A percentile compares a stretch with the other conserved stretches of the same genome.
Conservation (phyloP, 2,888 invertebrate species). For the Zygogramma bicolorata region DNA sequence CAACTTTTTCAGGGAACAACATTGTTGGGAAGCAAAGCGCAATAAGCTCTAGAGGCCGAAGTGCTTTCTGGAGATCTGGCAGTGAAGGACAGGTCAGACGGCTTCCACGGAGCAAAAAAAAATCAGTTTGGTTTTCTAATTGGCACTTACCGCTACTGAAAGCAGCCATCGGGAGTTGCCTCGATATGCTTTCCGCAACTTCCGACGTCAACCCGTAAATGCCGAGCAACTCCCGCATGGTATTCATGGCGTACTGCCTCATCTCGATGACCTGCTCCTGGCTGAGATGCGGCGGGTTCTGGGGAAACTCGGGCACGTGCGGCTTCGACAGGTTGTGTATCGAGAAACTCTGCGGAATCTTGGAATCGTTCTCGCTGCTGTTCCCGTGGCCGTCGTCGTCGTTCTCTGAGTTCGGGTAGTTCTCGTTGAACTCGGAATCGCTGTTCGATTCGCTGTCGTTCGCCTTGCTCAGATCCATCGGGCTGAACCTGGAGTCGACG, state of each 20-base stretch:
- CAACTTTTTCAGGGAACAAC: no score
- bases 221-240: constrained; percentile 82
- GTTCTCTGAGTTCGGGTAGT: constrained; percentile 63
- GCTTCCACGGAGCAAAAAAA: no score
- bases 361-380: constrained; percentile 56
- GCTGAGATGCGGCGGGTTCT: constrained; percentile 61
- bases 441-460: constrained; percentile 61
- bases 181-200: constrained; percentile 77
- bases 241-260: constrained; percentile 83
- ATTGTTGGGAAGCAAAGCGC: no score
- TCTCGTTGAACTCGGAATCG: constrained; percentile 59
- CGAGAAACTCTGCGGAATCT: constrained; percentile 58
- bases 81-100: no score
- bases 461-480: constrained; percentile 64
- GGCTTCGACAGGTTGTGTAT: constrained; percentile 65
- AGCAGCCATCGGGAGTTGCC: constrained; percentile 78
- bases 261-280: constrained; percentile 70
- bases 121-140: no score
- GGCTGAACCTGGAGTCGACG: constrained; percentile 56
- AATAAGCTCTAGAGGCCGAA: no score
- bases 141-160: constrained; percentile 74
- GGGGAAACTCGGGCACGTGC: constrained; percentile 58
- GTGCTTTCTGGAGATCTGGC: no score
- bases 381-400: constrained; percentile 65
- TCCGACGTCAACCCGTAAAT: constrained; percentile 83